A percentile compares a stretch with the other conserved stretches of the same genome.
Conservation (phyloP, 2,113 vertebrate species). For the Mirza zaza region DNA sequence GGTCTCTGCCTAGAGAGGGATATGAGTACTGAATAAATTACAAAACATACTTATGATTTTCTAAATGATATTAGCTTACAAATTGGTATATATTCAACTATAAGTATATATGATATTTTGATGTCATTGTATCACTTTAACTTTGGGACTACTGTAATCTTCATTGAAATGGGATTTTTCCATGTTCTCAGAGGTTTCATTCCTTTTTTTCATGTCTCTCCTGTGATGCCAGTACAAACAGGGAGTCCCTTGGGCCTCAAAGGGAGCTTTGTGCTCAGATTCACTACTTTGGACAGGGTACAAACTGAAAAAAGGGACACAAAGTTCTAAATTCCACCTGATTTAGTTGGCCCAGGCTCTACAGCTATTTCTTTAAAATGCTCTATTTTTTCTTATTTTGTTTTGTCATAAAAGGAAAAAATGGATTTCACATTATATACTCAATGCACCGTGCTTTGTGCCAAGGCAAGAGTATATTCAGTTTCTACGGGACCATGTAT, state of each 20-base stretch:
- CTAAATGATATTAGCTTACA: background rate
- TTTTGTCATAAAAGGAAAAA: conserved; percentile 17
- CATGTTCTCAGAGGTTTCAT: conserved; percentile 47
- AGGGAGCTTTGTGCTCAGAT: conserved; percentile 65
- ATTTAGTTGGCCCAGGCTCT: conserved; percentile 36
- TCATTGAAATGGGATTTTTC: conserved; percentile 45
- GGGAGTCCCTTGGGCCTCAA: conserved; percentile 68
- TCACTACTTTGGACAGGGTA: conserved; percentile 47
- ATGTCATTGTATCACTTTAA: background rate
- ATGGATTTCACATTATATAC: background rate
- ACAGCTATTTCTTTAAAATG: conserved; percentile 45
- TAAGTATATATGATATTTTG: background rate
- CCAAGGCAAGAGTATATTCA: background rate
- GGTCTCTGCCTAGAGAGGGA: background rate
- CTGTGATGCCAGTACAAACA: conserved; percentile 56
- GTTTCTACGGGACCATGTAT: background rate
- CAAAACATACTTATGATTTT: background rate
- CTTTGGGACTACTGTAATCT: background rate
- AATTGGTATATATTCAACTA: background rate
- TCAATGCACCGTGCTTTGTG: background rate
- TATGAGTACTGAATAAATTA: background rate
- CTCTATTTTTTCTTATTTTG: conserved; percentile 7
- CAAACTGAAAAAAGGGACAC: conserved; percentile 38
- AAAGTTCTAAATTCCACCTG: conserved; percentile 73
- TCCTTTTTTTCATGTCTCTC: conserved; percentile 46